Base-by-base conservation (phyloP, 2,888 invertebrate species). In the Neuroscelio doddi region DNA sequence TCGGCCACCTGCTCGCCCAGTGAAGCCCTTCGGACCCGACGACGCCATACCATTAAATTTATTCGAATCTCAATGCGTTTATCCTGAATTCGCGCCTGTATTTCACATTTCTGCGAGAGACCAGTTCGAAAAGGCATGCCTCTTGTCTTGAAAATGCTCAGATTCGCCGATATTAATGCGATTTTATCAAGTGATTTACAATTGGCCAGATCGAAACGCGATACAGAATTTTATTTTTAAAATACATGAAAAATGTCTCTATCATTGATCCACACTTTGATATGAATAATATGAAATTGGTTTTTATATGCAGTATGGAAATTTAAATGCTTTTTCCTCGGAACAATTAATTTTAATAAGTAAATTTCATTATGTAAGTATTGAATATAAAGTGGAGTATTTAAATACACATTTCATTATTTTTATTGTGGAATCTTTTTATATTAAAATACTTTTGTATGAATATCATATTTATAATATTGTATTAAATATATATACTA, bases 1-100 rank as follows among this genome's bases (percentile, higher is more conserved):
- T 49, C 72, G 78, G 73, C 80, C 83, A 83, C 83, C 83, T 83
- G 83, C 80, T 77, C 76, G 56, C 72, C 71, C 73, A 74, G 72
- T 64, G 72, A 75, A 72, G 69, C 75, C 71, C 72, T 72, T 70
- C 70, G 70, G 68, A 52, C 70, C 66, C 72, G 62, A 71, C 69
- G 66, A 66, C 70, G 71, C 75, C 72, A 75, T 74, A 77, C 78
- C 77, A 80, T 81, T 79, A 79, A 82, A 82, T 82, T 81, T 79
- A 82, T 81, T 81, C 75, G 76, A 79, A 75, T 76, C 74, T 74
- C 73, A 78, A 73, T 77, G 75, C 69, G 71, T 74, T 74, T 74
- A 70, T 75, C 69, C 76, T 67, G 73, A 57, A 71, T 72, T 72
- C 70, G 64, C 72, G 71, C 70, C 69, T 68, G 69, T 52, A 65